These are phyloP conservation scores for Paelopatides confundens DNA, from an alignment of 53 echinoderm and acorn worm species.

Conservation along the genomic window DNA sequence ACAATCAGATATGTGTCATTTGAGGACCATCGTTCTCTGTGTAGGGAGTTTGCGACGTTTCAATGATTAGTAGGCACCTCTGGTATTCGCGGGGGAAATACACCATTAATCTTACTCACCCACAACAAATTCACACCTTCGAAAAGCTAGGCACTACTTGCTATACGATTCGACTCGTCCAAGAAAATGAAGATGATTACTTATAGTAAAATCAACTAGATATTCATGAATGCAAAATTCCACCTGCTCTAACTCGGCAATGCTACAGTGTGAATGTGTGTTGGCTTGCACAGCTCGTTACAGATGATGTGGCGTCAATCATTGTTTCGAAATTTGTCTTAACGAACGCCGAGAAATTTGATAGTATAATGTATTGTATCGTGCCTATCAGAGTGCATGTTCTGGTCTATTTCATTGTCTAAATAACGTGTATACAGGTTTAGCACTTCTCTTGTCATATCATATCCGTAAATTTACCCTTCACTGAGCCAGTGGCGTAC, in stretches of 20 bases:
- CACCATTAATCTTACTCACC: conserved; percentile 26
- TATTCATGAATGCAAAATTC: not conserved
- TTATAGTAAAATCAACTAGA: not conserved
- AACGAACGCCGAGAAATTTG: too few relatives aligned
- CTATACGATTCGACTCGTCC: too few relatives aligned
- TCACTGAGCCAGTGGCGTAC: too few relatives aligned
- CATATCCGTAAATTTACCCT: too few relatives aligned
- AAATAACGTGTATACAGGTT: too few relatives aligned
- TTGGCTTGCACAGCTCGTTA: not conserved
- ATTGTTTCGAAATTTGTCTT: too few relatives aligned
- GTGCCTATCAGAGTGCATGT: too few relatives aligned
- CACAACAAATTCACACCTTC: conserved; percentile 29
- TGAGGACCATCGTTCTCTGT: not conserved
- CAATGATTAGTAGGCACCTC: not conserved
- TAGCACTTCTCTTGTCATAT: too few relatives aligned
- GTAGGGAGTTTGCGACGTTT: conserved; percentile 6
- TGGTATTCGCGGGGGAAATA: not conserved
- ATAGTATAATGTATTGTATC: too few relatives aligned
- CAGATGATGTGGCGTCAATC: too few relatives aligned
- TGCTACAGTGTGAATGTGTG: not conserved
- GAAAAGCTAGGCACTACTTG: not conserved
- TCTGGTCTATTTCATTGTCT: too few relatives aligned
- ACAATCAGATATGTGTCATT: conserved; percentile 9
- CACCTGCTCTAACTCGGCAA: not conserved
- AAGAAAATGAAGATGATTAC: too few relatives aligned